Evolutionary conservation across 2,797 vertebrate species (phyloP).

Genomic region (Adelosebastes latens): DNA sequence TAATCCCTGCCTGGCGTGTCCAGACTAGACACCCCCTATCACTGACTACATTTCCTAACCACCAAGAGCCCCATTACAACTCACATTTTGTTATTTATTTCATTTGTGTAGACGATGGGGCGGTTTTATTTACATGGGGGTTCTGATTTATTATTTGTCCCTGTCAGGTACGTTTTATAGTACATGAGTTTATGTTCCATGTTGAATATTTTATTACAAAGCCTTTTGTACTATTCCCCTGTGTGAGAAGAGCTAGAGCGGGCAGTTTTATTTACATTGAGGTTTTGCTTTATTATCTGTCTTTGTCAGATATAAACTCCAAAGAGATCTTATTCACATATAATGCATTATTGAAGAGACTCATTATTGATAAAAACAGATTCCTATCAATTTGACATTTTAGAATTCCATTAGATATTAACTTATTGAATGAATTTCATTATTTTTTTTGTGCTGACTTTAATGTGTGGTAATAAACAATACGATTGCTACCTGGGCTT

Average conservation of each 20-base stretch:
- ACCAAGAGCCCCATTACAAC: not conserved
- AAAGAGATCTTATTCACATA: not conserved
- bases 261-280: not conserved
- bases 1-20: not conserved
- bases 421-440: not conserved
- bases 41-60: not conserved
- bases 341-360: not conserved
- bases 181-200: not conserved
- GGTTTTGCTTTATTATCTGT: not conserved
- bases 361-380: not conserved
- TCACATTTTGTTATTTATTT: not conserved
- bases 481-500: not conserved
- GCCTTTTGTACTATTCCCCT: not conserved
- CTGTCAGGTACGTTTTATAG: not conserved
- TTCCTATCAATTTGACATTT: not conserved
- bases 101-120: not conserved
- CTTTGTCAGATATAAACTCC: not conserved
- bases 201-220: conserved; percentile 9
- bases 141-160: not conserved
- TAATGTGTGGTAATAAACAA: not conserved
- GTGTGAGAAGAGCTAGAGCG: not conserved
- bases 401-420: not conserved
- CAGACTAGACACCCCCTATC: not conserved
- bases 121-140: not conserved
- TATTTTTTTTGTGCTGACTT: not conserved